Conservation (phyloP, 2,797 vertebrate genomes). For the Mormyrops boulengeri region DNA sequence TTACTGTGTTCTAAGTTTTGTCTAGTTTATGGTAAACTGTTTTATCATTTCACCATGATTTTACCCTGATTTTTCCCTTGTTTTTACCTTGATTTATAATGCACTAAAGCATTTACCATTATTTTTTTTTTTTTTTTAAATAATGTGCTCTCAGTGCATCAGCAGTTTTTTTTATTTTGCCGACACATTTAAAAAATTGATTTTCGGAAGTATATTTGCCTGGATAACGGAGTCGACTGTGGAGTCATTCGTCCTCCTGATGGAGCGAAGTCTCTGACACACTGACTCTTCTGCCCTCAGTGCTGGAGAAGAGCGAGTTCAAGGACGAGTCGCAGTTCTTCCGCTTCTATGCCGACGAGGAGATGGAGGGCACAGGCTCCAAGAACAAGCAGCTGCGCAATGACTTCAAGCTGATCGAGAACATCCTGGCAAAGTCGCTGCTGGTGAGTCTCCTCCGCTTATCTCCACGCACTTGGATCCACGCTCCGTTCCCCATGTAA, state of each 20-base stretch:
- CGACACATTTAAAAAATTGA: neutral
- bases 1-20: neutral
- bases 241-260: neutral
- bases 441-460: conserved; percentile 67
- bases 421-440: conserved; percentile 86
- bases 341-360: conserved; percentile 95
- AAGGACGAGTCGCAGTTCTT: conserved; percentile 97
- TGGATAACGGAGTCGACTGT: neutral
- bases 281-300: conserved; percentile 46
- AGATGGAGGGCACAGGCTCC: conserved; percentile 85
- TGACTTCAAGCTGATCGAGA: conserved; percentile 94
- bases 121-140: neutral
- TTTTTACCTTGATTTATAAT: neutral
- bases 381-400: conserved; percentile 91
- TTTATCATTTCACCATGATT: neutral
- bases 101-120: neutral
- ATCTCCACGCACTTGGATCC: neutral
- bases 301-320: conserved; percentile 96
- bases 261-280: neutral
- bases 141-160: neutral
- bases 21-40: neutral
- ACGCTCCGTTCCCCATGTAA: neutral
- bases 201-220: neutral
- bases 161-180: neutral
- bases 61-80: neutral